A percentile compares a stretch with the other conserved stretches of the same genome.
phyloP scores from a whole-genome alignment of 92 coral and sea anemone species.

The Montipora capitata region DNA sequence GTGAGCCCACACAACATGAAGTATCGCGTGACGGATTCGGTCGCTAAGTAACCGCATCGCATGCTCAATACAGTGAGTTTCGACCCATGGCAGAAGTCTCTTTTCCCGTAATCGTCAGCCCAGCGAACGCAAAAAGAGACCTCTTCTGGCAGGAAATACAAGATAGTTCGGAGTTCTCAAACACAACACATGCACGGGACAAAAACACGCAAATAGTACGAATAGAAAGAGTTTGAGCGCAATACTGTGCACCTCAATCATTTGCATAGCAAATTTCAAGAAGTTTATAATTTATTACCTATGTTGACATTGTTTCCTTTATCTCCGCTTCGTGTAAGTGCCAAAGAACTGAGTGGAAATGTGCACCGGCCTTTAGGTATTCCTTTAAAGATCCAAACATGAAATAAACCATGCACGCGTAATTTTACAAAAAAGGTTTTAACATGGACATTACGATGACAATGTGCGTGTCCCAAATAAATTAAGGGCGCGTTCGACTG shows the following conservation, averaged over 20 bases:
- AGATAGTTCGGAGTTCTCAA: neutral
- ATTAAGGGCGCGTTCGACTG: no score
- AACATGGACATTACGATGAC: no score
- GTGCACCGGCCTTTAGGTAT: conserved; percentile 99
- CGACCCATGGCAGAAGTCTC: no score
- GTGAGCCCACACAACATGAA: no score
- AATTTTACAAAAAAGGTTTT: neutral
- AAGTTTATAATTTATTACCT: conserved; percentile 54
- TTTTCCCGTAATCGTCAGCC: no score
- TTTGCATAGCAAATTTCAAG: neutral
- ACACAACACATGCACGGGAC: neutral
- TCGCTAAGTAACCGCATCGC: no score
- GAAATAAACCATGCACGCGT: no score
- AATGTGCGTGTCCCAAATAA: no score
- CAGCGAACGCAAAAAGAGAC: no score
- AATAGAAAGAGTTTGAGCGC: neutral
- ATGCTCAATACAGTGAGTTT: no score
- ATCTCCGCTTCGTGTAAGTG: conserved; percentile 98
- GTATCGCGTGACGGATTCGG: no score
- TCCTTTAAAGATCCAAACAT: conserved; percentile 55
- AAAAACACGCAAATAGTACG: neutral
- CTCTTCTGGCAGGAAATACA: no score
- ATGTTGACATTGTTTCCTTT: conserved; percentile 97
- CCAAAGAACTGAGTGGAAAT: conserved; percentile 97
- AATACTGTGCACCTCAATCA: neutral